These are phyloP conservation scores for Hyaena hyaena DNA, from an alignment of 2,113 vertebrate species.

Conservation along the genomic window DNA sequence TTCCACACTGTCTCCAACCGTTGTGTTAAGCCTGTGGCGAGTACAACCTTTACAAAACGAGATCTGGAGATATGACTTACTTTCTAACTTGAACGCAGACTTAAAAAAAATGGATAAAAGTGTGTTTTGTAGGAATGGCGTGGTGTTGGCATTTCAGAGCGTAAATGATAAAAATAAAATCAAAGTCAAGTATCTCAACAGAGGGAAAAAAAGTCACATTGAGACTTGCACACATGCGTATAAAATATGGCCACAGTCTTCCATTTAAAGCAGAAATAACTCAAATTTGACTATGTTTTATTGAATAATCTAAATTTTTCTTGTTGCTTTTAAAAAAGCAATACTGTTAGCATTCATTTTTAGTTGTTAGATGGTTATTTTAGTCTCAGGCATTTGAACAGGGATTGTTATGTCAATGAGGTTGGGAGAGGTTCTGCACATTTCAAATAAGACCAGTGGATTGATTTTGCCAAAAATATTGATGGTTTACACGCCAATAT, in stretches of 20 bases:
- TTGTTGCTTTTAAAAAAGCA: not conserved
- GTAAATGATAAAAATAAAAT: slow-evolving; percentile 81
- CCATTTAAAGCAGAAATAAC: not conserved
- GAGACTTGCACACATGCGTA: not conserved
- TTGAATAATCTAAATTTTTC: not conserved
- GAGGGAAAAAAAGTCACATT: slow-evolving; percentile 68
- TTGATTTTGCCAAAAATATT: not conserved
- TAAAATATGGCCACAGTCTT: slow-evolving; percentile 6
- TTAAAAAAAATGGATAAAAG: slow-evolving; percentile 81
- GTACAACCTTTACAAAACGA: slow-evolving; percentile 87
- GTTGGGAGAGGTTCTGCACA: not conserved
- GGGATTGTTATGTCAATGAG: not conserved
- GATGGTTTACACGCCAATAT: slow-evolving; percentile 44
- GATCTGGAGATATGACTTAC: slow-evolving; percentile 85
- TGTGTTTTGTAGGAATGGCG: slow-evolving; percentile 76
- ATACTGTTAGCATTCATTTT: not conserved
- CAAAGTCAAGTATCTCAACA: slow-evolving; percentile 68
- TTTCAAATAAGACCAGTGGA: slow-evolving; percentile 34
- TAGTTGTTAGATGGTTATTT: slow-evolving; percentile 44
- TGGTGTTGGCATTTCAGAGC: slow-evolving; percentile 83
- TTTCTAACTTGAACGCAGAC: slow-evolving; percentile 83
- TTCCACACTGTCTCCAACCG: slow-evolving; percentile 82
- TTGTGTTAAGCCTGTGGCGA: slow-evolving; percentile 84
- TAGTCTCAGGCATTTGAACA: not conserved
- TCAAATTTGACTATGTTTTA: slow-evolving; percentile 28